These are phyloP conservation scores for Raja brachyura DNA, from an alignment of 2,113 vertebrate genomes.

Conservation along the genomic window DNA sequence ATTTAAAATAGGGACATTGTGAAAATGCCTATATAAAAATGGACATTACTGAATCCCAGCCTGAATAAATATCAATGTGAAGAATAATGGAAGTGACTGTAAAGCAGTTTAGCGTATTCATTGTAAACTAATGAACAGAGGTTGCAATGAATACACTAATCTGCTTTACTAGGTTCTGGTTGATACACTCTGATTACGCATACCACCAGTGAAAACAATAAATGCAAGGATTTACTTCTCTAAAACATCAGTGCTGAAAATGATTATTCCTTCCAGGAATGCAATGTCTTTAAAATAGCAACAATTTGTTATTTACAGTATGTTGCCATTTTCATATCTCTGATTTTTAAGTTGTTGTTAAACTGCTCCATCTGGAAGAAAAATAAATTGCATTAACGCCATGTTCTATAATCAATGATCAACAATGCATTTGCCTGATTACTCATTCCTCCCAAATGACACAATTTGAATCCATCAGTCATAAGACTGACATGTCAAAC, in stretches of 20 bases:
- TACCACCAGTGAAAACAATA: background rate
- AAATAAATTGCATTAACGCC: background rate
- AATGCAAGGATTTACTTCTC: background rate
- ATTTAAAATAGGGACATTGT: background rate
- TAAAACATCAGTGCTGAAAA: too few species aligned
- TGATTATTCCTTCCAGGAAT: background rate
- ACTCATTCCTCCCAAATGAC: slow-evolving; percentile 2
- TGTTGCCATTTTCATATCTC: background rate
- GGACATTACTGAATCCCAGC: background rate
- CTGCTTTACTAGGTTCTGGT: background rate
- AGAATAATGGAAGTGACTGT: background rate
- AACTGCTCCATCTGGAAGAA: background rate
- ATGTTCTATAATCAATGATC: background rate
- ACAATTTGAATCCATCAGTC: background rate
- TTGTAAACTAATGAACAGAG: background rate
- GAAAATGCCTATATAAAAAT: background rate
- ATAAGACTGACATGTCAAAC: background rate
- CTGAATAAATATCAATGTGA: background rate
- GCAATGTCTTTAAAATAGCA: background rate
- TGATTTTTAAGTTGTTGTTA: background rate
- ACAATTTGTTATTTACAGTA: background rate
- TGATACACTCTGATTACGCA: background rate
- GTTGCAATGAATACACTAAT: too few species aligned
- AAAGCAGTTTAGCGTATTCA: background rate
- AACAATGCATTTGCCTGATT: background rate